Evolutionary conservation across 2,888 invertebrate species (phyloP).

Genomic region (Azorinus chamasolen): DNA sequence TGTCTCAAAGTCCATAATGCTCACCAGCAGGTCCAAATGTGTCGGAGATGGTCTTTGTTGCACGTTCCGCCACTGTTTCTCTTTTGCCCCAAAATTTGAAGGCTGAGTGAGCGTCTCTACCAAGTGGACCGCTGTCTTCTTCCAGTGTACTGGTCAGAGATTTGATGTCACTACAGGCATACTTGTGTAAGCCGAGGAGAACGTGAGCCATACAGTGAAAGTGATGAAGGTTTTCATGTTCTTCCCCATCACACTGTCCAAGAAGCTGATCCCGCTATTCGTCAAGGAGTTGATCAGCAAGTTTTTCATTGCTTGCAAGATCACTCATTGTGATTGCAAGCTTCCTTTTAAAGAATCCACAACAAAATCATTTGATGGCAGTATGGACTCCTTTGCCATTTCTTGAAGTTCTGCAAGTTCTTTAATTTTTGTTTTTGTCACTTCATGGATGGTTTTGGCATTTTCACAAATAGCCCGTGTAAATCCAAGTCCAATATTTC

Average conservation of each 20-base stretch:
- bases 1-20: conserved; percentile 21
- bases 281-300: conserved; percentile 6
- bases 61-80: conserved; percentile 9
- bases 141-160: background rate
- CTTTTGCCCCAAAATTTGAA: conserved; percentile 13
- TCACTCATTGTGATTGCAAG: conserved; percentile 30
- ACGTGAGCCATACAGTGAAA: conserved; percentile 51
- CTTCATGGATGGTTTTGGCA: no score
- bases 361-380: no score
- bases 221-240: conserved; percentile 7
- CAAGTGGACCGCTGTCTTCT: conserved; percentile 2
- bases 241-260: background rate
- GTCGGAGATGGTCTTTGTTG: conserved; percentile 19
- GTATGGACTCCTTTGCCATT: no score
- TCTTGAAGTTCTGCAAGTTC: no score
- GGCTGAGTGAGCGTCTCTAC: background rate
- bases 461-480: no score
- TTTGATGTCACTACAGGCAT: conserved; percentile 9
- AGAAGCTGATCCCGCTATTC: conserved; percentile 16
- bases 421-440: no score
- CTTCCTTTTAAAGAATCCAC: no score
- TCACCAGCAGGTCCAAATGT: conserved; percentile 6
- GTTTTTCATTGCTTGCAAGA: conserved; percentile 27
- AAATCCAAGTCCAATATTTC: no score
- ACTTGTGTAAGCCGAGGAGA: conserved; percentile 16